Base-by-base conservation (phyloP, 2,113 vertebrate species). In the Vanacampus margaritifer region DNA sequence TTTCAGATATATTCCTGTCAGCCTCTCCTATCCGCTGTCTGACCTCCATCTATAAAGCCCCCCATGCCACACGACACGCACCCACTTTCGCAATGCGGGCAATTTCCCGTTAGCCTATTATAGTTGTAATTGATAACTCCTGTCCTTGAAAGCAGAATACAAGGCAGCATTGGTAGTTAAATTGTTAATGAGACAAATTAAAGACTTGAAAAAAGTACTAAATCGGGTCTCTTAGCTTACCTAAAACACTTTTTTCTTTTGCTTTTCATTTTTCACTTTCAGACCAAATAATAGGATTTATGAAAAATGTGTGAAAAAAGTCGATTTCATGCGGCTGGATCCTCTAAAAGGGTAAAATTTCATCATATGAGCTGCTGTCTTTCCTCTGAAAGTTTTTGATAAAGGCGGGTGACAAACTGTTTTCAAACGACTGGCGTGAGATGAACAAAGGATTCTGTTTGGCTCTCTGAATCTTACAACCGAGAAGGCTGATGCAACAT, bases 101-200 rank as follows among this genome's bases (percentile, higher is more conserved):
- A 65, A 68, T 84, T 86, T 86, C 83, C 86, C 57, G 76, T 84
- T 74, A 87, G 77, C 80, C 79, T 79, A 81, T 87, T 82, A 79
- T 45, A 50, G 67, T 81, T 67, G 61, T 87, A 88, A 90, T 88
- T 82, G 82, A 89, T 76, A 83, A 78, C 69, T 79, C 73, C 78
- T 85, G 73, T 72, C 82, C 83, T 84, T 89, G 79, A 89, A 90
- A 90, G 84, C 64, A 77, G 10, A 79, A 77, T 46, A 17, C 14
- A 3, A 17, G 16, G 37, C 37, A 62, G 13, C 76, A 50, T 79
- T 45, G 59, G 57, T 67, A 65, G 68, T 73, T 86, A 77, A 79
- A 83, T 82, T 85, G 75, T 72, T 87, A 82, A 89, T 82, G 79
- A 85, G 64, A 60, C 24, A 67, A 39, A 13, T 41, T 4, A 11